Base-by-base conservation (phyloP, 2,888 invertebrate species). In the Calameuta filiformis region DNA sequence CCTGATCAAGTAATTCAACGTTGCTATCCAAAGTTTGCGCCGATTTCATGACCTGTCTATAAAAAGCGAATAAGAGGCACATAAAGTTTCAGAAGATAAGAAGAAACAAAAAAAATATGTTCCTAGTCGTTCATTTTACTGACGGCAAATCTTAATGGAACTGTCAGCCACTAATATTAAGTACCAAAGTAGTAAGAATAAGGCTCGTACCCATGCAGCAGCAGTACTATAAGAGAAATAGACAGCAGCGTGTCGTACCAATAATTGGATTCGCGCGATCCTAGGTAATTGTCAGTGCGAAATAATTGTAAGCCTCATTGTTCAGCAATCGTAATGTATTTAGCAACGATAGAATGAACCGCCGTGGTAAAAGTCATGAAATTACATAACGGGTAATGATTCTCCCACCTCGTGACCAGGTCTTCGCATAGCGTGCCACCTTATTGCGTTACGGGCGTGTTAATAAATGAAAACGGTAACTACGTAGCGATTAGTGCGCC, bases 341-440 rank as follows among this genome's bases (percentile, higher is more conserved):
- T 84, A 85, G 82, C 84, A 81, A 82, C 77, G 79, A 81, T 83
- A 78, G 76, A 77, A 75, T 77, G 78, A 37, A 78, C 80, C 73
- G 78, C 33, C 78, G 80, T 77, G 83, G 85, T 86, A 87, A 86
- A 86, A 86, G 86, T 85, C 83, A 81, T 78, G 80, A 78, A 80
- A 85, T 88, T 87, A 85, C 85, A 80, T 84, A 88, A 88, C 80
- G 80, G 73, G 79, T 82, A 79, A 81, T 78, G 78, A 84, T 82
- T 77, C 82, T 84, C 81, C 81, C 80, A 81, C 81, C 31, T 78
- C 76, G 81, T 77, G 76, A 76, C 40, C 37, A 23, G 73, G 40
- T 77, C 68, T 75, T 34, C 74, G 74, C 79, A 33, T 69, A 34
- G 78, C 56, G 76, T 76, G 69, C 56, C 75, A 40, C 34, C 68